These are phyloP conservation scores for Galaxias olidus DNA, from an alignment of 2,797 vertebrate genomes.

Conservation along the genomic window DNA sequence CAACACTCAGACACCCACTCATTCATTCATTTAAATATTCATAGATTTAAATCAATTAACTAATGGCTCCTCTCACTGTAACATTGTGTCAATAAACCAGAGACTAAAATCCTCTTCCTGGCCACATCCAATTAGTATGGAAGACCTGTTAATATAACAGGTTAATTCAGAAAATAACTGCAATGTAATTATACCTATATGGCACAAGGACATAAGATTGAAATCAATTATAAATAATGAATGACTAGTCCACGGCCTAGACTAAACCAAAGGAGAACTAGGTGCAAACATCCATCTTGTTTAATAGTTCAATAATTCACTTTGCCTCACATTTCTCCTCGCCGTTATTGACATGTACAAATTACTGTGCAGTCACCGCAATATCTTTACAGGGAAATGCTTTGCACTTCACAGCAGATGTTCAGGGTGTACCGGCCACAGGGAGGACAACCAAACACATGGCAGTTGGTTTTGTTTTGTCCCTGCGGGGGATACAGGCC, in stretches of 20 bases:
- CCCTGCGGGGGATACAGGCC: slow-evolving; percentile 9
- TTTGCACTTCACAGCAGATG: slow-evolving; percentile 47
- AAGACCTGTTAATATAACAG: background rate
- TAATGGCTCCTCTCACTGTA: slow-evolving; percentile 3
- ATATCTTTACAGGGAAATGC: slow-evolving; percentile 29
- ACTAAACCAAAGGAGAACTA: too few species aligned
- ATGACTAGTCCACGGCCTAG: background rate
- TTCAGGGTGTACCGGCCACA: slow-evolving; percentile 33
- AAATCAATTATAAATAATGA: background rate
- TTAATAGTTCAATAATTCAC: slow-evolving; percentile 29
- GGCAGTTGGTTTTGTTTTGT: slow-evolving; percentile 21
- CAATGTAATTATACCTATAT: background rate
- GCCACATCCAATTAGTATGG: slow-evolving; percentile 12
- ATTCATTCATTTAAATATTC: too few species aligned
- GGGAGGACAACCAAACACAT: slow-evolving; percentile 8
- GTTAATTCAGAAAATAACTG: too few species aligned
- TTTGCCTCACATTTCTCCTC: background rate
- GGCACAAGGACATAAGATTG: background rate
- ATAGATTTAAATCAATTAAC: slow-evolving; percentile 5
- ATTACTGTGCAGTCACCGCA: slow-evolving; percentile 23
- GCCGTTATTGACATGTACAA: slow-evolving; percentile 23
- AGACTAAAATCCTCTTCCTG: slow-evolving; percentile 7
- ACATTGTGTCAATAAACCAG: slow-evolving; percentile 10
- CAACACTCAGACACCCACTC: too few species aligned
- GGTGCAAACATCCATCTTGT: background rate